phyloP scores from a whole-genome alignment of 2,113 vertebrate species.

The Notechis scutatus region DNA sequence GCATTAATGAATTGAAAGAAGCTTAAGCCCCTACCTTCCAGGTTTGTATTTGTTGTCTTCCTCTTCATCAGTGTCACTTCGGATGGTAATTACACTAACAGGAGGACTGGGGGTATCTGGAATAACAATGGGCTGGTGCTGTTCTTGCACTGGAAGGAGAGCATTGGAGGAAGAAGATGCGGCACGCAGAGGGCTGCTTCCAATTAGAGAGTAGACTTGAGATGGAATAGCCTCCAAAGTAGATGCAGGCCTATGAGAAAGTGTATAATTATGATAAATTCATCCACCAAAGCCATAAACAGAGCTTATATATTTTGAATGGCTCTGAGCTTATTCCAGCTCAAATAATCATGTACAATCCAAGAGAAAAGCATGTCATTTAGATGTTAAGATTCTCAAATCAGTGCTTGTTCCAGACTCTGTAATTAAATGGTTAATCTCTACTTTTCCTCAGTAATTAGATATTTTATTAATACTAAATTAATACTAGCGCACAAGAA shows the following conservation, averaged over 20 bases:
- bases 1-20: neutral
- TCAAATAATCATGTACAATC: neutral
- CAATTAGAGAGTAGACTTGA: conserved; percentile 77
- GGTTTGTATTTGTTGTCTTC: conserved; percentile 90
- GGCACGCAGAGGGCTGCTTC: conserved; percentile 77
- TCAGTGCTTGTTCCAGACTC: neutral
- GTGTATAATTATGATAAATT: neutral
- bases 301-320: neutral
- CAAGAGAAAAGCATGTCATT: neutral
- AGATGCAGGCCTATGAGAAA: conserved; percentile 71
- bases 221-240: conserved; percentile 74
- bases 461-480: neutral
- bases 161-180: conserved; percentile 75
- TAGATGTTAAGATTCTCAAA: neutral
- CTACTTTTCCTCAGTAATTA: neutral
- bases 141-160: conserved; percentile 75
- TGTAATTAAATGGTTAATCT: neutral
- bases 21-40: conserved; percentile 59
- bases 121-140: conserved; percentile 92
- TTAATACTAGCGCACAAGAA: neutral
- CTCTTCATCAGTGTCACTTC: conserved; percentile 95
- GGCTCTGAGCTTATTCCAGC: neutral
- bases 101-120: conserved; percentile 95
- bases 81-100: conserved; percentile 97
- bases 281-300: neutral